phyloP scores from a whole-genome alignment of 2,113 vertebrate genomes.

The Hiodon alosoides region DNA sequence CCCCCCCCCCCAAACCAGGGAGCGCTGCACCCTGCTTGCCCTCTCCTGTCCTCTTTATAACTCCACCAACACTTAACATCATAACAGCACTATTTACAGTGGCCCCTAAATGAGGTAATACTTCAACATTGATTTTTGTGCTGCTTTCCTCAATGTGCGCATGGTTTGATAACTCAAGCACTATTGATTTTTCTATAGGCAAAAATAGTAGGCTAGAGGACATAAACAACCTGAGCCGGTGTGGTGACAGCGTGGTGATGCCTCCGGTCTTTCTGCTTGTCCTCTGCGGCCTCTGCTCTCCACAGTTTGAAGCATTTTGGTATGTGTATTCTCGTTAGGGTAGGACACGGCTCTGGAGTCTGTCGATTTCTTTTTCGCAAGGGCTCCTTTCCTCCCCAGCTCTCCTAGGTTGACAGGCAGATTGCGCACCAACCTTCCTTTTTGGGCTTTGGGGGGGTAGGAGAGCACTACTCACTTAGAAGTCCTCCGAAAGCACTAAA shows the following conservation, averaged over 20 bases:
- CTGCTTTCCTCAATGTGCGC: conserved; percentile 53
- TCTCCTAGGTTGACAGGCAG: no score
- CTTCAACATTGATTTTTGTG: conserved; percentile 85
- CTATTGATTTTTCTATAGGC: conserved; percentile 89
- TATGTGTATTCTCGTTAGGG: neutral
- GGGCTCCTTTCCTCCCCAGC: neutral
- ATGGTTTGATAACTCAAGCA: conserved; percentile 81
- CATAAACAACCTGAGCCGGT: conserved; percentile 45
- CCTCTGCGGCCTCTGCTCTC: neutral
- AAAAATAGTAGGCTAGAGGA: conserved; percentile 65
- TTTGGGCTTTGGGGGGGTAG: no score
- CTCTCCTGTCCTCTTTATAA: conserved; percentile 49
- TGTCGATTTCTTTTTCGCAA: neutral
- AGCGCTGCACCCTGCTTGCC: conserved; percentile 36
- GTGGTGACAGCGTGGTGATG: conserved; percentile 36
- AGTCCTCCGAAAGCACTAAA: no score
- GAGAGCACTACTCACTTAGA: no score
- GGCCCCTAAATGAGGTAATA: conserved; percentile 81
- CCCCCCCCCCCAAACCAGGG: no score
- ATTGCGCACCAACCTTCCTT: no score
- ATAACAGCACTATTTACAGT: conserved; percentile 81
- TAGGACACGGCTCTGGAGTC: neutral
- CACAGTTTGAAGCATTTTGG: neutral
- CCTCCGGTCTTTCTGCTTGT: conserved; percentile 1
- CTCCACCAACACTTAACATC: conserved; percentile 65